phyloP scores from a whole-genome alignment of 2,888 invertebrate species.

The Candidula unifasciata region DNA sequence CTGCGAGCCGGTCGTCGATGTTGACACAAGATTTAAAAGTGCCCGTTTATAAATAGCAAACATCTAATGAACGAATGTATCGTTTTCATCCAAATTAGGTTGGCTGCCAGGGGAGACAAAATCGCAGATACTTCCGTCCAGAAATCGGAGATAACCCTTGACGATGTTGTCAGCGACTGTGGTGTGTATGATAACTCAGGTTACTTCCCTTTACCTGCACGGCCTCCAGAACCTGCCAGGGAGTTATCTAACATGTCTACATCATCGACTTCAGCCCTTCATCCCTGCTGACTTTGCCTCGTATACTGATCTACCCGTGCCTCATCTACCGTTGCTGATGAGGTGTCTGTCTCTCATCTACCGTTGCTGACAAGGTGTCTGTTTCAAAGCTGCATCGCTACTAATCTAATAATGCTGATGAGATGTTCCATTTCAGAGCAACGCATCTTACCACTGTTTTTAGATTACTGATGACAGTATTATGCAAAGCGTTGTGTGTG shows the following conservation, averaged over 20 bases:
- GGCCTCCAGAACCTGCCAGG: constrained; percentile 14
- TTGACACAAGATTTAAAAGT: too few relatives aligned
- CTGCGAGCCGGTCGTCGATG: too few relatives aligned
- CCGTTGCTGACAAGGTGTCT: neutral
- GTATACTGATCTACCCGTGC: neutral
- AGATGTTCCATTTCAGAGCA: too few relatives aligned
- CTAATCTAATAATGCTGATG: too few relatives aligned
- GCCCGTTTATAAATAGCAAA: too few relatives aligned
- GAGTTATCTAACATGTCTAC: constrained; percentile 46
- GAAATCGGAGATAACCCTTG: neutral
- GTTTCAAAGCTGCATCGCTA: neutral
- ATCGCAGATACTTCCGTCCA: neutral
- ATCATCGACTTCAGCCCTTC: constrained; percentile 21
- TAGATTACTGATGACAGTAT: too few relatives aligned
- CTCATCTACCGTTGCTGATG: neutral
- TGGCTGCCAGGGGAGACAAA: neutral
- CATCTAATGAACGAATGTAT: too few relatives aligned
- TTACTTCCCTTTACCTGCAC: neutral
- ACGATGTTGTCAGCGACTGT: neutral
- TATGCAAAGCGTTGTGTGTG: too few relatives aligned
- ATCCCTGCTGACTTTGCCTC: neutral
- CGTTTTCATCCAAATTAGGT: neutral
- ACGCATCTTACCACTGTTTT: too few relatives aligned
- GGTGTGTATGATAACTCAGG: neutral
- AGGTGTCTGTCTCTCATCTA: neutral